A percentile compares a stretch with the other conserved stretches of the same genome.
phyloP scores from a whole-genome alignment of 2,797 vertebrate genomes.

The Lepilemur septentrionalis region DNA sequence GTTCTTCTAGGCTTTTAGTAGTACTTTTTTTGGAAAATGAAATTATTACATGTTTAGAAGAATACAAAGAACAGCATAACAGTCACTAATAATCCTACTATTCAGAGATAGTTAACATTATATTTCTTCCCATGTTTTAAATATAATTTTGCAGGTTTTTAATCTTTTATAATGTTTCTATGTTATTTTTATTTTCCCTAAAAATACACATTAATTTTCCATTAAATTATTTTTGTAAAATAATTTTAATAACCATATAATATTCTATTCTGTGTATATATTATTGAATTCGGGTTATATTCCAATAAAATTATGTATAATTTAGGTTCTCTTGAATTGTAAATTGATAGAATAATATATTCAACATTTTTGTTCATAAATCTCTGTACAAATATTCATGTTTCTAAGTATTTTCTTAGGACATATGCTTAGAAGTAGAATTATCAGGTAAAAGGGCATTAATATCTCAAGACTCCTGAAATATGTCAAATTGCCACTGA shows the following conservation, averaged over 20 bases:
- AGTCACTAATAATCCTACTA: not conserved
- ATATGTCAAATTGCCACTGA: not conserved
- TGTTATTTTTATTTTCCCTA: not conserved
- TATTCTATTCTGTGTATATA: not conserved
- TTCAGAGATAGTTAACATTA: not conserved
- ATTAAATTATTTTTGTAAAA: constrained; percentile 29
- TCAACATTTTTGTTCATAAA: not conserved
- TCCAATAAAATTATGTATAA: not conserved
- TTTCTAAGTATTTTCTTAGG: constrained; percentile 10
- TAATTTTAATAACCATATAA: constrained; percentile 17
- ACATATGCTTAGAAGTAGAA: not conserved
- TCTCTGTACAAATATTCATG: not conserved
- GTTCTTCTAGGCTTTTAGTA: constrained; percentile 12
- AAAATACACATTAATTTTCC: not conserved
- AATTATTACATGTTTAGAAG: not conserved
- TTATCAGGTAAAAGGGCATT: not conserved
- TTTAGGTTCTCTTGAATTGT: not conserved
- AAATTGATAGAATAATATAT: constrained; percentile 2
- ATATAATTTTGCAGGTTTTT: constrained; percentile 3
- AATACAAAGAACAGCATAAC: not conserved
- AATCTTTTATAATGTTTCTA: not conserved
- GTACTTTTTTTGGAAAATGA: not conserved
- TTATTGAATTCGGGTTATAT: constrained; percentile 26
- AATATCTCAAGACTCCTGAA: constrained; percentile 18
- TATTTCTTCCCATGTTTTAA: constrained; percentile 2